Base-by-base conservation (phyloP, 2,888 invertebrate species). In the Nebria salina region DNA sequence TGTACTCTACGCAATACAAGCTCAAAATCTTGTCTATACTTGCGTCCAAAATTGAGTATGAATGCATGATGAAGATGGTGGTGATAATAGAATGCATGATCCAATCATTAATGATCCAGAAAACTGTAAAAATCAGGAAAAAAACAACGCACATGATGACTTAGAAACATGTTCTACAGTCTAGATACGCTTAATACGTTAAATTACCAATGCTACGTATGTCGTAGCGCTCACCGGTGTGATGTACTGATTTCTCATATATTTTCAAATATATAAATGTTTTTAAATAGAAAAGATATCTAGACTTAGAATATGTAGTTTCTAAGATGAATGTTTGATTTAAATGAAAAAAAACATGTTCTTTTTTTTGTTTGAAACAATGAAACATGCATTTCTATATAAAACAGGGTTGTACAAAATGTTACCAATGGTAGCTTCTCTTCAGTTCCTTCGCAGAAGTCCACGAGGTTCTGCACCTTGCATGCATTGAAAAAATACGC, bases 361-460 rank as follows among this genome's bases (percentile, higher is more conserved):
- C 20, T 20, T 54, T 54, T 54, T 54, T 11, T 54, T 54, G 54
- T 11, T 54, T 3, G 54, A 54, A 54, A 54, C 8, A 54, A 54
- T 8, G 54, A 54, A 54, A 54, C 54, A 54, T 54, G 54, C 54
- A 54, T 54, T 34, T 34, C 54, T 54, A 54, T 54, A 54, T 54
- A 54, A 54, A 54, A 54, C 54, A 54, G 54, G 54, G 54, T 54
- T 54, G 54, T 54, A 54, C 54, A 54, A 54, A 54, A 54, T 90
- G 93, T 94, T 94, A 96, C 96, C 96, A 96, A 94, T 92, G 96
- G 96, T 90, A 95, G 94, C 91, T 95, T 95, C 92, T 96, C 96
- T 93, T 96, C 96, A 90, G 94, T 93, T 91, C 93, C 91, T 92
- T 95, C 94, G 93, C 94, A 95, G 94, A 94, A 95, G 93, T 95